Conservation (phyloP, 2,113 vertebrate genomes). For the Corythornis vintsioides region DNA sequence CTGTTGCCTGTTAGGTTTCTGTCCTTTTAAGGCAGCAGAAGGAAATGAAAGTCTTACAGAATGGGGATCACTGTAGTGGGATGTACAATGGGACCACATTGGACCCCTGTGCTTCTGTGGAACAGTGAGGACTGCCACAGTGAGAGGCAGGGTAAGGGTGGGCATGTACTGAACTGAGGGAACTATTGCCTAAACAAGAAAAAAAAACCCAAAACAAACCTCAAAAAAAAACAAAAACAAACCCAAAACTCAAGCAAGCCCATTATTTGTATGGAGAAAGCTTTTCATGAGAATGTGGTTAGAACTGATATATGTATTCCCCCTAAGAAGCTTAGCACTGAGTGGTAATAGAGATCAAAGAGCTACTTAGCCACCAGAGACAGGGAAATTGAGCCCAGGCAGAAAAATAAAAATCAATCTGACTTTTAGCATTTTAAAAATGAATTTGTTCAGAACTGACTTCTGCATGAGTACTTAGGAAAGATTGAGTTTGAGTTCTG, state of each 20-base stretch:
- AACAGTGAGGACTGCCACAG: neutral
- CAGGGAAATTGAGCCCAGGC: slow-evolving; percentile 6
- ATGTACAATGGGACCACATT: neutral
- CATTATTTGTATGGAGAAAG: neutral
- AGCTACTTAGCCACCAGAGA: neutral
- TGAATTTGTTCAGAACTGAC: neutral
- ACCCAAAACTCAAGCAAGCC: neutral
- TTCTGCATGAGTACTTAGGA: neutral
- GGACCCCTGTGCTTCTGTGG: neutral
- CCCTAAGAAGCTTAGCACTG: neutral
- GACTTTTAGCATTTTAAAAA: neutral
- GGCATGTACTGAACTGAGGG: neutral
- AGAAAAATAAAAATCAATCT: slow-evolving; percentile 39
- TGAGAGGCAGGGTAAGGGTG: neutral
- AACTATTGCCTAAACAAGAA: neutral
- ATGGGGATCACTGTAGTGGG: neutral
- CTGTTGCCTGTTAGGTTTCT: neutral
- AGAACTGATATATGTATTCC: neutral
- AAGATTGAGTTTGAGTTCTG: neutral
- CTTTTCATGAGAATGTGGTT: neutral
- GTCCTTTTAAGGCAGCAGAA: neutral
- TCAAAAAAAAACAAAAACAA: neutral
- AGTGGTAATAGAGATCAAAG: slow-evolving; percentile 24
- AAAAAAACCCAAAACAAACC: neutral
- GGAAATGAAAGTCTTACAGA: neutral